Evolutionary conservation across 2,888 invertebrate species (phyloP).

Genomic region (Epinotia ramella): DNA sequence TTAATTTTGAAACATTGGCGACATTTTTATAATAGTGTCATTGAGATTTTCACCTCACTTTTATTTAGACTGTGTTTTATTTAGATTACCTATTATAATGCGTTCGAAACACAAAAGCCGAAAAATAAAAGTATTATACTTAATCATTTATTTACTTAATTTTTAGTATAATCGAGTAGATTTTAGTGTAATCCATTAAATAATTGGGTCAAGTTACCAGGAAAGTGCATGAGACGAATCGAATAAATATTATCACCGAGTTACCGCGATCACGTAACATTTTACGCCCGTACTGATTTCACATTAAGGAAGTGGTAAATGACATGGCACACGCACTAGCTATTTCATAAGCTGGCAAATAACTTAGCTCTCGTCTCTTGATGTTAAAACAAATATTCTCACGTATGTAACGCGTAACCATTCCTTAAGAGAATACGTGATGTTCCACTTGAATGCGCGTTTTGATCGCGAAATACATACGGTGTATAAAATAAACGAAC

Average conservation of each 20-base stretch:
- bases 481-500: slow-evolving; percentile 22
- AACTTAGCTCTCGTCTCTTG: slow-evolving; percentile 50
- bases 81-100: too few relatives aligned
- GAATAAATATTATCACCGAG: slow-evolving; percentile 51
- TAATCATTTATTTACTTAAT: not conserved
- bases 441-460: slow-evolving; percentile 64
- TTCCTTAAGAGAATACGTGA: slow-evolving; percentile 69
- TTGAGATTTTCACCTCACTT: too few relatives aligned
- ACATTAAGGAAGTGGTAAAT: slow-evolving; percentile 61
- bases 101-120: not conserved
- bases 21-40: not conserved
- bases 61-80: too few relatives aligned
- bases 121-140: too few relatives aligned
- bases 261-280: slow-evolving; percentile 58
- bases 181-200: slow-evolving; percentile 11
- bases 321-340: slow-evolving; percentile 59
- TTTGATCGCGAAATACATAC: slow-evolving; percentile 54
- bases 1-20: not conserved
- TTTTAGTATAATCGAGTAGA: not conserved
- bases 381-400: slow-evolving; percentile 76
- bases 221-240: slow-evolving; percentile 45
- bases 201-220: slow-evolving; percentile 33
- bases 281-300: slow-evolving; percentile 60
- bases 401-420: slow-evolving; percentile 71
- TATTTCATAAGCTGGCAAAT: slow-evolving; percentile 57